Evolutionary conservation across 2,797 vertebrate genomes (phyloP).

Genomic region (Muscicapa comitata): DNA sequence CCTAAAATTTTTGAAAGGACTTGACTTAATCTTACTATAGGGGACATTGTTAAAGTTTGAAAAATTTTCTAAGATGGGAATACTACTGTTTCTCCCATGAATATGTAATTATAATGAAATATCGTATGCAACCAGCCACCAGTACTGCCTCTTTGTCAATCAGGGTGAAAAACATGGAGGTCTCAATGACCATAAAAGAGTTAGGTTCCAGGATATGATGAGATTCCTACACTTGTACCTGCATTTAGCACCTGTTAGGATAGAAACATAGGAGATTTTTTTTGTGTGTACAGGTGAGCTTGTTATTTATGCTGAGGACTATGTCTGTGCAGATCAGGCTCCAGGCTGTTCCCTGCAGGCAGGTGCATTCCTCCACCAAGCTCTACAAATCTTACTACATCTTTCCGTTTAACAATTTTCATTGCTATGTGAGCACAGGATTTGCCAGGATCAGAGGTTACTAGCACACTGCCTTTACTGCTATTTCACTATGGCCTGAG

Average conservation of each 20-base stretch:
- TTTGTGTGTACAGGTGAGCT: neutral
- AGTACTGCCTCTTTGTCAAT: neutral
- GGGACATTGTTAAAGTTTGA: neutral
- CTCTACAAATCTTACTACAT: neutral
- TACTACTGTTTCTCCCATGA: neutral
- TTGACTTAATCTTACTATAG: neutral
- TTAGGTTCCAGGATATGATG: neutral
- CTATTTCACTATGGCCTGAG: slow-evolving; percentile 10
- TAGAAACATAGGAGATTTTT: neutral
- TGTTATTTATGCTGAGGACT: neutral
- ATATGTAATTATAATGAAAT: neutral
- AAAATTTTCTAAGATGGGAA: neutral
- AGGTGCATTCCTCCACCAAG: neutral
- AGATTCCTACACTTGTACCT: neutral
- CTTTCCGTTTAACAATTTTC: slow-evolving; percentile 44
- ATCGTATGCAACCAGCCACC: neutral
- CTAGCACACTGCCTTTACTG: slow-evolving; percentile 9
- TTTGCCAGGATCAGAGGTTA: slow-evolving; percentile 58
- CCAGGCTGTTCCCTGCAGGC: neutral
- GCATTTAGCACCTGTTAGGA: neutral
- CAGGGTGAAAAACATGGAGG: neutral
- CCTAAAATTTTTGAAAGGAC: neutral
- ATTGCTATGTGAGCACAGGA: neutral
- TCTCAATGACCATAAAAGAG: neutral
- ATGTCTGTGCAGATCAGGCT: neutral